Evolutionary conservation across 2,113 vertebrate genomes (phyloP).

Genomic region (Synchiropus splendidus): DNA sequence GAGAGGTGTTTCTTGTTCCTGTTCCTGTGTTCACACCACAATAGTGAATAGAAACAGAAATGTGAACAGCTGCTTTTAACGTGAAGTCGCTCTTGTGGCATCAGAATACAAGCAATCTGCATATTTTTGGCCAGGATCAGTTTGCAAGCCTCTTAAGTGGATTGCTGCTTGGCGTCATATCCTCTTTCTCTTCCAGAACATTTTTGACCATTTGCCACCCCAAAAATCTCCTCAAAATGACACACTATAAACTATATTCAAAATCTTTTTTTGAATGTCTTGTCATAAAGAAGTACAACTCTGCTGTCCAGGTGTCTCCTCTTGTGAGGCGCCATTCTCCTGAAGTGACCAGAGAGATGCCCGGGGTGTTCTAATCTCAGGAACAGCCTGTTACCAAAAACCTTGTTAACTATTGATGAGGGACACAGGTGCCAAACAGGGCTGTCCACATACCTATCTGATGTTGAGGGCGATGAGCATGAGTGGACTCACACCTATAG

Average conservation of each 20-base stretch:
- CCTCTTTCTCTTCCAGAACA: slow-evolving; percentile 39
- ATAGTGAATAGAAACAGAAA: too few species aligned
- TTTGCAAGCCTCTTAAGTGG: slow-evolving; percentile 54
- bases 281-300: too few species aligned
- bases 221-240: background rate
- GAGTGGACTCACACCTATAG: too few species aligned
- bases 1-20: too few species aligned
- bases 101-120: slow-evolving; percentile 47
- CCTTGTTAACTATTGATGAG: slow-evolving; percentile 66
- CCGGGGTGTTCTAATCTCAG: slow-evolving; percentile 37
- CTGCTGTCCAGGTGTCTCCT: too few species aligned
- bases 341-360: slow-evolving; percentile 11
- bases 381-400: slow-evolving; percentile 60
- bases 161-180: slow-evolving; percentile 46
- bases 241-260: background rate
- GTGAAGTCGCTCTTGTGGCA: slow-evolving; percentile 22
- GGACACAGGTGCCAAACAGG: slow-evolving; percentile 51
- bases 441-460: slow-evolving; percentile 28
- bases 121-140: slow-evolving; percentile 51
- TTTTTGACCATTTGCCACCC: background rate
- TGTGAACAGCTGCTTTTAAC: background rate
- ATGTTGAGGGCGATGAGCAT: slow-evolving; percentile 1
- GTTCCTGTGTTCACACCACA: too few species aligned
- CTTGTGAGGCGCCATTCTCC: slow-evolving; percentile 4
- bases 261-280: too few species aligned